These are phyloP conservation scores for Dolichopus griseipennis DNA, from an alignment of 2,888 invertebrate species.

Conservation along the genomic window DNA sequence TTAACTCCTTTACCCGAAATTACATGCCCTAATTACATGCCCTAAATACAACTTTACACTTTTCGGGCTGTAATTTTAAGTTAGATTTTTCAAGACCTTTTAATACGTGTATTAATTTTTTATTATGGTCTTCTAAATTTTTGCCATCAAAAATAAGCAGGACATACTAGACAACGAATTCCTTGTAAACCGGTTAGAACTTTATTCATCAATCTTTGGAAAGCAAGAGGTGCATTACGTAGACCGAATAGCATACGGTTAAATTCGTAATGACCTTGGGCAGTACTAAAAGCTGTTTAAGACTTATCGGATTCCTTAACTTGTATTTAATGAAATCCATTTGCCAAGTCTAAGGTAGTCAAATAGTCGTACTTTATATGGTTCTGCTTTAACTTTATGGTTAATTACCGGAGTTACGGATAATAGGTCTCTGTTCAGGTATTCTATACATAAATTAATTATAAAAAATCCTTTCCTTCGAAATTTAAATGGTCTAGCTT, in stretches of 20 bases:
- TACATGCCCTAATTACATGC: constrained; percentile 11
- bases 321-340: no score
- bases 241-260: constrained; percentile 12
- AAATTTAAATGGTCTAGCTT: no score
- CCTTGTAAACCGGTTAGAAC: no score
- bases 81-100: no score
- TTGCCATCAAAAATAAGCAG: constrained; percentile 7
- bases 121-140: constrained; percentile 8
- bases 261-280: constrained; percentile 11
- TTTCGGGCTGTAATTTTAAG: neutral
- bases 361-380: no score
- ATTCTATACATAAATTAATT: no score
- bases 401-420: no score
- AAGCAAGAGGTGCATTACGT: constrained; percentile 8
- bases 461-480: no score
- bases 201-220: constrained; percentile 14
- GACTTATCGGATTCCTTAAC: constrained; percentile 12
- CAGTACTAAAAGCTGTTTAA: constrained; percentile 14
- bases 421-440: no score
- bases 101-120: constrained; percentile 5
- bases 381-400: no score
- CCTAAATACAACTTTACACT: constrained; percentile 9
- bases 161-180: no score
- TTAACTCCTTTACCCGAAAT: neutral
- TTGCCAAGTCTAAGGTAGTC: no score